Evolutionary conservation across 2,113 vertebrate species (phyloP), one percentile per base, ranked within the genome.

Genomic region (Stictonetta naevosa): DNA sequence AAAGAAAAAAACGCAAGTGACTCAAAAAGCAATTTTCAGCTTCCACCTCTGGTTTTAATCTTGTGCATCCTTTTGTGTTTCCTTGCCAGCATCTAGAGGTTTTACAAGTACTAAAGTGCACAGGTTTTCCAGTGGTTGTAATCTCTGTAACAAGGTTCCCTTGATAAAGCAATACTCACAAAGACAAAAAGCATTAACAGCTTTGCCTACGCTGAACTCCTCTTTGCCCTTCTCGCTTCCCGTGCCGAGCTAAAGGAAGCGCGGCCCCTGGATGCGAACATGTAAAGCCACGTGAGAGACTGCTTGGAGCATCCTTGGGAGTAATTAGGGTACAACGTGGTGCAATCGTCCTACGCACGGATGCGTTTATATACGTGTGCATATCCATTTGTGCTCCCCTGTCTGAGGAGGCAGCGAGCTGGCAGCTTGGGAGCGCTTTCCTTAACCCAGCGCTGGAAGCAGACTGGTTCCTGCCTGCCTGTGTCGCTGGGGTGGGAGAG

Each of bases 31-130:
- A 73, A 13, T 87, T 80, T 93, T 90, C 89, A 75, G 1, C 46
- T 95, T 95, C 34, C 66, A 86, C 20, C 31, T 89, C 87, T 96
- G 40, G 66, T 95, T 94, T 95, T 86, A 59, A 94, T 85, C 88
- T 66, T 6, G 9, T 12, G 11, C 59, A 63, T 92, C 77, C 55
- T 93, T 92, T 53, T 67, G 77, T 88, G 74, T 89, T 94, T 91
- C 64, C 85, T 83, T 95, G 91, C 92, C 93, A 96, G 40, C 83
- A 82, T 64, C 50, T 73, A 52, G 55, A 91, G 87, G 72, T 88
- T 87, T 84, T 44, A 28, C 20, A 76, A 91, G 84, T 40, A 86
- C 58, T 69, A 23, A 75, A 94, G 79, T 0, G 0, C 2, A 0
- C 1, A 2, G 69, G 56, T 16, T 86, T 96, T 93, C 83, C 88